Conservation (phyloP, 2,888 invertebrate species). For the Dynastes maya region DNA sequence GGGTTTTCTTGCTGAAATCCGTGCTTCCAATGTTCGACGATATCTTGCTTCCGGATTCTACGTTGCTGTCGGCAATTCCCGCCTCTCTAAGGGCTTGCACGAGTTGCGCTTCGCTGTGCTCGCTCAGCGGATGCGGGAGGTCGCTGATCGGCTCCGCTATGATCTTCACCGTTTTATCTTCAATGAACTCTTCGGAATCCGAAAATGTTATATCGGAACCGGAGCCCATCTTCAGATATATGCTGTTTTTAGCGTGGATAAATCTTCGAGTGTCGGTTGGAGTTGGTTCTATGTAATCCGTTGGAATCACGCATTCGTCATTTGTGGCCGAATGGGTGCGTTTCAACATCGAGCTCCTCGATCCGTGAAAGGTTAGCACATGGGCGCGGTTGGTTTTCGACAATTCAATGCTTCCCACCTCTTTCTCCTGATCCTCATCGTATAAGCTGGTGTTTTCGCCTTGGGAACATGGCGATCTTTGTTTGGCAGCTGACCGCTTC, state of each 20-base stretch:
- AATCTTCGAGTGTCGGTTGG: conserved; percentile 6
- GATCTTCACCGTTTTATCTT: neutral
- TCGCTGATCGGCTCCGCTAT: neutral
- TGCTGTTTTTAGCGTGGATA: conserved; percentile 20
- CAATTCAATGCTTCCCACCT: neutral
- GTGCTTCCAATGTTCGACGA: neutral
- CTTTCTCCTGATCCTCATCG: neutral
- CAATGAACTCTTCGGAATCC: neutral
- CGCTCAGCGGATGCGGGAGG: neutral
- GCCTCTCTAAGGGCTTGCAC: neutral
- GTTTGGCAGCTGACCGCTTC: neutral
- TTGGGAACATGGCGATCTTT: neutral
- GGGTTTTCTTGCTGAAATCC: neutral
- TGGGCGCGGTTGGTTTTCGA: neutral
- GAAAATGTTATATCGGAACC: neutral
- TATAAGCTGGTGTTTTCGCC: neutral
- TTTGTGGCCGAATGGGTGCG: neutral
- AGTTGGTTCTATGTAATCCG: neutral
- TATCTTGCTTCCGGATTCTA: neutral
- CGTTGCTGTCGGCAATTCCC: neutral
- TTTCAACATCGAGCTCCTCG: neutral
- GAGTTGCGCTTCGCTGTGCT: neutral
- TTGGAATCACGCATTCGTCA: neutral
- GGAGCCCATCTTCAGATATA: conserved; percentile 5
- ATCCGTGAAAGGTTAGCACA: neutral